Evolutionary conservation across 2,888 invertebrate species (phyloP), one percentile per base, ranked within the genome.

Genomic region (Drosophila formosana): DNA sequence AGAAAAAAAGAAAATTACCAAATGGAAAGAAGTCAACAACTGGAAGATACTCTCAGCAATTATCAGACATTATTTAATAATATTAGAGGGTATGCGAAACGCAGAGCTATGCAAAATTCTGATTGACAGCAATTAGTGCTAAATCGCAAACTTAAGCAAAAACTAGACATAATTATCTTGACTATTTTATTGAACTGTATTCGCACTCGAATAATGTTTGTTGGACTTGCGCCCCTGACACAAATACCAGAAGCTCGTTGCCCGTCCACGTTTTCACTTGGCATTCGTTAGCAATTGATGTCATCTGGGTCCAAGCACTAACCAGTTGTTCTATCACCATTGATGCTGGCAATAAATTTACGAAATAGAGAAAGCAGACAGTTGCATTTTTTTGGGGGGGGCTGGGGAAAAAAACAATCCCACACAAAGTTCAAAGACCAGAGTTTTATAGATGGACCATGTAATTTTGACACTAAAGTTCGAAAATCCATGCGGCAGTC

Each of bases 201-300:
- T 45, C 46, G 53, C 37, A 28, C 18, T 39, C 46, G 53, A 43
- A 30, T 58, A 43, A 30, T 58, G 34, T 46, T 56, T 57, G 58
- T 77, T 83, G 52, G 67, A 58, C 55, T 57, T 68, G 75, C 62
- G 89, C 71, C 88, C 84, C 89, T 84, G 89, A 89, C 84, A 84
- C 71, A 88, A 77, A 89, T 79, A 77, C 53, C 65, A 65, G 45
- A 41, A 52, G 66, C 46, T 57, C 55, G 58, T 49, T 34, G 18
- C 60, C 46, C 66, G 49, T 43, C 56, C 80, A 53, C 68, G 70
- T 83, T 83, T 83, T 77, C 72, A 77, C 72, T 70, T 67, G 82
- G 28, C 56, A 63, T 49, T 70, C 50, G 66, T 47, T 23, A 34
- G 39, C 56, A 58, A 68, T 56, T 46, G 28, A 60, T 73, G 51